phyloP scores from a whole-genome alignment of 2,888 invertebrate genomes.

The Orthosia cruda region DNA sequence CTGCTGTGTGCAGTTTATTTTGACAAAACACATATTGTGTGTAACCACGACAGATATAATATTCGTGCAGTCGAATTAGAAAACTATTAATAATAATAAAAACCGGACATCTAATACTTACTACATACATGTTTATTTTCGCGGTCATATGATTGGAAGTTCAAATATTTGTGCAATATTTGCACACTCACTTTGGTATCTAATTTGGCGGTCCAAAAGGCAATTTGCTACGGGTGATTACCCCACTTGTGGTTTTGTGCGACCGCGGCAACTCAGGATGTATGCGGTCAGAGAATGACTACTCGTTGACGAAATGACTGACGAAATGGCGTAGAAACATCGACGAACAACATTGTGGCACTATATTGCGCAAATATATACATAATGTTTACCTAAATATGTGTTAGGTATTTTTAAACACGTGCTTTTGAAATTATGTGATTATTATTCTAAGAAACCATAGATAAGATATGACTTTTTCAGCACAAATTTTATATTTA shows the following conservation, averaged over 20 bases:
- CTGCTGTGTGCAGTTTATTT: conserved; percentile 23
- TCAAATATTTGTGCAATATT: conserved; percentile 31
- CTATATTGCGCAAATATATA: conserved; percentile 19
- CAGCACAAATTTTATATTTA: conserved; percentile 21
- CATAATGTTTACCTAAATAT: background rate
- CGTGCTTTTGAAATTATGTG: background rate
- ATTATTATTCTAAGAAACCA: background rate
- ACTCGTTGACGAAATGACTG: conserved; percentile 52
- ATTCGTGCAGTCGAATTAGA: conserved; percentile 4
- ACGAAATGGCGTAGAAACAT: conserved; percentile 34
- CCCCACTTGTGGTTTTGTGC: conserved; percentile 19
- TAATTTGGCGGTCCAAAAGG: conserved; percentile 17
- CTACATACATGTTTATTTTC: conserved; percentile 36
- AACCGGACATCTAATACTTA: conserved; percentile 22
- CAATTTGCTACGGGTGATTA: conserved; percentile 25
- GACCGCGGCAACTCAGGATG: conserved; percentile 31
- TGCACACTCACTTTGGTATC: conserved; percentile 10
- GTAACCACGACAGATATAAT: conserved; percentile 17
- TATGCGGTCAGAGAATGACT: conserved; percentile 41
- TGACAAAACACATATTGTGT: conserved; percentile 26
- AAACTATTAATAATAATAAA: conserved; percentile 6
- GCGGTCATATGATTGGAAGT: conserved; percentile 21
- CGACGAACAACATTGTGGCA: conserved; percentile 6
- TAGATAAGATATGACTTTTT: background rate
- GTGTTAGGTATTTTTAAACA: background rate